phyloP scores from a whole-genome alignment of 2,888 invertebrate genomes.

The Lasius platythorax region DNA sequence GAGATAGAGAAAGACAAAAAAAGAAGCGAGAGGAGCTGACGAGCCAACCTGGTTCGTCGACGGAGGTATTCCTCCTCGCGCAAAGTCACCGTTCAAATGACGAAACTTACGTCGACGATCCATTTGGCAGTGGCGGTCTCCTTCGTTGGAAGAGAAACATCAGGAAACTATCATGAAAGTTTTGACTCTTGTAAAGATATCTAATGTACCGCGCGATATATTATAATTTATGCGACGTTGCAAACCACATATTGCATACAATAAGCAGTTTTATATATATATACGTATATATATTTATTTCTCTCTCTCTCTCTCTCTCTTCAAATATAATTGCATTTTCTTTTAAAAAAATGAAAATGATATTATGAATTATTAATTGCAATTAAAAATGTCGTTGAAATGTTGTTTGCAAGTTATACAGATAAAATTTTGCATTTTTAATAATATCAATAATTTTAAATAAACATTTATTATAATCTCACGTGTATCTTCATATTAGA shows the following conservation, averaged over 20 bases:
- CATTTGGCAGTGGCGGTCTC: slow-evolving; percentile 40
- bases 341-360: neutral
- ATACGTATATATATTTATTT: too few species aligned
- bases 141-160: neutral
- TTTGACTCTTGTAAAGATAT: neutral
- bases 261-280: neutral
- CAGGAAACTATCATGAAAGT: slow-evolving; percentile 11
- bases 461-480: neutral
- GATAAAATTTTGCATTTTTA: neutral
- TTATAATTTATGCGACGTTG: neutral
- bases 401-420: neutral
- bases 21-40: slow-evolving; percentile 34
- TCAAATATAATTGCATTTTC: neutral
- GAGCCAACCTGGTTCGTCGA: slow-evolving; percentile 57
- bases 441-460: neutral
- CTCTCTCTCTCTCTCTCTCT: neutral
- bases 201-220: neutral
- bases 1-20: slow-evolving; percentile 24
- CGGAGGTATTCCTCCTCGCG: slow-evolving; percentile 52
- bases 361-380: neutral
- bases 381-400: neutral
- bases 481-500: neutral
- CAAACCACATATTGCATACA: neutral
- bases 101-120: slow-evolving; percentile 30
- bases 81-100: slow-evolving; percentile 38